These are phyloP conservation scores for Sebastolobus alascanus DNA, from an alignment of 2,797 vertebrate species.

Conservation along the genomic window DNA sequence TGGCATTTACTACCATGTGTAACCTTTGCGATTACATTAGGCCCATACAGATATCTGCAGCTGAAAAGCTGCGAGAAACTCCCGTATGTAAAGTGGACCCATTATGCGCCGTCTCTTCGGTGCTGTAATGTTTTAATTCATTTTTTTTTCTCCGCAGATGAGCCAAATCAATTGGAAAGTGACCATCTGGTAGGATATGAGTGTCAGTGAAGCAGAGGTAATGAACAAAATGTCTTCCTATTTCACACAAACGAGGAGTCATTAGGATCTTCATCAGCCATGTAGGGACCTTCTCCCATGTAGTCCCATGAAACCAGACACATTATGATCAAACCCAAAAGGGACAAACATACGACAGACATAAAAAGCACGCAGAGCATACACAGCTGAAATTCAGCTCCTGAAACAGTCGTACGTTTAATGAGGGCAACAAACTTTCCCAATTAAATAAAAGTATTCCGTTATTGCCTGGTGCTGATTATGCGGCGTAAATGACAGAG, in stretches of 20 bases:
- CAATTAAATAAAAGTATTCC: conserved; percentile 15
- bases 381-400: neutral
- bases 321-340: conserved; percentile 38
- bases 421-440: conserved; percentile 26
- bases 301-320: conserved; percentile 53
- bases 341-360: conserved; percentile 15
- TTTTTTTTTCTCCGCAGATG: conserved; percentile 80
- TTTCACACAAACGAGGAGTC: conserved; percentile 78
- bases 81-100: conserved; percentile 83
- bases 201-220: conserved; percentile 86
- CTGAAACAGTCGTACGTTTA: conserved; percentile 15
- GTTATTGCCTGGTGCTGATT: conserved; percentile 13
- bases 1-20: conserved; percentile 84
- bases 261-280: conserved; percentile 82
- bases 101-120: conserved; percentile 86
- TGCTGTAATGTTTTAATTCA: conserved; percentile 88
- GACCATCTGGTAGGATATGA: conserved; percentile 90
- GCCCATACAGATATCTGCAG: conserved; percentile 80
- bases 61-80: conserved; percentile 78
- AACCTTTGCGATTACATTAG: conserved; percentile 88
- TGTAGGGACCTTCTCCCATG: conserved; percentile 52
- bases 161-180: conserved; percentile 93
- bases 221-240: conserved; percentile 87
- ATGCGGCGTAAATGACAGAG: conserved; percentile 27
- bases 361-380: neutral